Evolutionary conservation across 2,113 vertebrate genomes (phyloP), one percentile per base, ranked within the genome.

Genomic region (Myocastor coypus): DNA sequence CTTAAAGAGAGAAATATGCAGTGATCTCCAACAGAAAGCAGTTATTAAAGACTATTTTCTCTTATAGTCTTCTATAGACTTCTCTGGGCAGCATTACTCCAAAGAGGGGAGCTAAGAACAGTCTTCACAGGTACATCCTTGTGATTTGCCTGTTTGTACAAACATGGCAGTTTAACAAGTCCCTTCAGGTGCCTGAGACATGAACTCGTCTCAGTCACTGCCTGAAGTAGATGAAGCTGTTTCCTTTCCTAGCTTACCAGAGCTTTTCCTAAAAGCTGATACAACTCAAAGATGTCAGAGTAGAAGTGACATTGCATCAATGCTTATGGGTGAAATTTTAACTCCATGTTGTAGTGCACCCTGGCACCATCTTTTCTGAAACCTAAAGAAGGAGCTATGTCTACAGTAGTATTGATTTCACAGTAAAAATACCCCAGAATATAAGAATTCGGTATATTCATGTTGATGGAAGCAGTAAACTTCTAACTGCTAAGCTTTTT

Each of bases 201-300:
- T 90, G 92, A 97, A 96, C 52, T 89, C 87, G 37, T 85, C 1
- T 85, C n/a, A 93, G 83, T 55, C 24, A 71, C 89, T 85, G 61
- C 63, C 77, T 80, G 88, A 95, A 85, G 78, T 13, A 97, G 84
- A 96, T 1, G 46, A 97, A 98, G 82, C 14, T 5, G 73, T 66
- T 97, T 97, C 87, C 40, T 97, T 95, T 97, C 94, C 61, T 86
- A 4, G 52, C 73, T 97, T 95, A 42, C 7, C 59, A 97, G 82
- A 94, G 42, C 64, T 89, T 94, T 92, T 40, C 37, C 40, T 77
- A 85, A 81, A 96, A 96, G 40, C 8, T 83, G 78, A 93, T 94
- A 96, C 96, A 87, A 40, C 57, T 92, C 87, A 40, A 75, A 97
- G 85, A 97, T 77, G 81, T 85, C 71, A 82, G 66, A 90, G 0